Evolutionary conservation across 2,113 vertebrate species (phyloP).

Genomic region (Ochotona curzoniae): DNA sequence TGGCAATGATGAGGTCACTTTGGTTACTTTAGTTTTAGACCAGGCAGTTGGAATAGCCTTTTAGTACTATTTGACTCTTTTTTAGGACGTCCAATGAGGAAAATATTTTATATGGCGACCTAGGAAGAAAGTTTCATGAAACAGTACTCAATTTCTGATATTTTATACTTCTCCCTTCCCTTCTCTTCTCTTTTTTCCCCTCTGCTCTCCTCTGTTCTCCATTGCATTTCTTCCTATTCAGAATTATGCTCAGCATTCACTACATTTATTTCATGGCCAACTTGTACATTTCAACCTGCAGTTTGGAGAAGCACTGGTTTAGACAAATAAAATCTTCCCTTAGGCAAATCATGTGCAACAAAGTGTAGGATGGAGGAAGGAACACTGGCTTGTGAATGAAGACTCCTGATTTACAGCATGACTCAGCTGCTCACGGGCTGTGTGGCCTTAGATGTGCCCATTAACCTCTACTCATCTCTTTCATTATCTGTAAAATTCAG

Average conservation of each 20-base stretch:
- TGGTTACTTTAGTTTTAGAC: neutral
- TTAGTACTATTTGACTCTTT: neutral
- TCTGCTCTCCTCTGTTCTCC: neutral
- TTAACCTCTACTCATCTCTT: constrained; percentile 54
- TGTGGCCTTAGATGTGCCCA: constrained; percentile 17
- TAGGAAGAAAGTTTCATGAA: constrained; percentile 9
- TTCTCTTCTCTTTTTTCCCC: neutral
- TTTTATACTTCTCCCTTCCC: neutral
- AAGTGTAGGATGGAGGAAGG: neutral
- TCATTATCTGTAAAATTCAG: constrained; percentile 67
- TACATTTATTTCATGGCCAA: constrained; percentile 8
- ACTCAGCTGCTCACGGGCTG: neutral
- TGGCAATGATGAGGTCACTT: neutral
- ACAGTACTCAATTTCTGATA: constrained; percentile 23
- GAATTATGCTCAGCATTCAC: neutral
- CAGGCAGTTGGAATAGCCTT: neutral
- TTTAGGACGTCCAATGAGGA: neutral
- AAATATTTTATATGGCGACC: neutral
- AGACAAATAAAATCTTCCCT: constrained; percentile 30
- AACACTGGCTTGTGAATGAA: neutral
- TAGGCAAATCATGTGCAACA: neutral
- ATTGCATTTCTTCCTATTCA: neutral
- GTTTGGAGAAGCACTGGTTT: constrained; percentile 7
- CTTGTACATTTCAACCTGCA: neutral
- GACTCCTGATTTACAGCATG: neutral